Base-by-base conservation (phyloP, 1,140 invertebrate genomes). In the Melipona quadrifasciata region DNA sequence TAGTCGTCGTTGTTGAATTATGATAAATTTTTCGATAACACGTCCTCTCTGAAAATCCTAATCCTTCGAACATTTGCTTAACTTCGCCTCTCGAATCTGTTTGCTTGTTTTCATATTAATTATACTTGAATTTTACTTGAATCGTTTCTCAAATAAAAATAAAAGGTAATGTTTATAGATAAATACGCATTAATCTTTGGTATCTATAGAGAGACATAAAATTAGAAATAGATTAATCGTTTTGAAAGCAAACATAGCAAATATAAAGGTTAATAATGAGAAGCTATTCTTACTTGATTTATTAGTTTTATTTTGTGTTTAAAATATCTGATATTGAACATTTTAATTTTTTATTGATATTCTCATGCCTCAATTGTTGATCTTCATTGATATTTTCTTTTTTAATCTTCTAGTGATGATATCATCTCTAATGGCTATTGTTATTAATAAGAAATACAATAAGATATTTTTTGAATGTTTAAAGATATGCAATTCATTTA, bases 331-430 rank as follows among this genome's bases (percentile, higher is more conserved):
- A n/a, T 65, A 65, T 27, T 10, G 19, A 39, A 71, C 58, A 65
- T 19, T 64, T 53, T 65, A 19, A n/a, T 31, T 31, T 27, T 55
- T 74, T 4, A 21, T 74, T 34, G 31, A 74, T 27, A 6, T 57
- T 80, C 10, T 31, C 47, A 14, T 71, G 47, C 19, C 16, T 31
- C 12, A 12, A 53, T 55, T 55, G 27, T 39, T 75, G 6, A 19
- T 75, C 80, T 82, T 74, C 80, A 34, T 27, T 31, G 39, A 51
- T 64, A 17, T 27, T 76, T 34, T 1, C n/a, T 67, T 39, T 12
- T 51, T n/a, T n/a, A 27, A 64, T 65, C 58, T 65, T 77, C 34
- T 1, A 27, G 10, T 34, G 19, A 1, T 74, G 24, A 19, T 21
- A 47, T 17, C 31, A 57, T 57, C 24, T 6, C 21, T 57, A 5